Conservation (phyloP, 2,888 invertebrate species). For the Priocnemis perturbator region DNA sequence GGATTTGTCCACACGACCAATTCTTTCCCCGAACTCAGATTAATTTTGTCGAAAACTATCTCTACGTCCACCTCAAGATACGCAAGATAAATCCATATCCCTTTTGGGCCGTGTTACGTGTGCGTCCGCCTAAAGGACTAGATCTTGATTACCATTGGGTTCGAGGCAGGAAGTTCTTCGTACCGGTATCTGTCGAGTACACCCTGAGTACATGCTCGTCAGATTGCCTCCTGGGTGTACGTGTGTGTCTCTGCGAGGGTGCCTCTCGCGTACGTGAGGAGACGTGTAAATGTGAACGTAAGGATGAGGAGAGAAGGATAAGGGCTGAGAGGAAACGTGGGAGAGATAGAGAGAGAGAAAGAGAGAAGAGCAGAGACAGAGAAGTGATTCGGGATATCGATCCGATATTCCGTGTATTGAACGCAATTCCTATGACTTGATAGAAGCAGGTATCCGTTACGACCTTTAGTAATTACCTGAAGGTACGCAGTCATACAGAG, state of each 20-base stretch:
- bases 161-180: conserved; percentile 16
- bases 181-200: conserved; percentile 22
- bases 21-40: too few species aligned
- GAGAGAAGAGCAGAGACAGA: not conserved
- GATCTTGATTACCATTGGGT: not conserved
- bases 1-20: too few species aligned
- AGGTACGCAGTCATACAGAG: conserved; percentile 69
- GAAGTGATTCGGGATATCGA: conserved; percentile 36
- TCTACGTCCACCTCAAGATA: too few species aligned
- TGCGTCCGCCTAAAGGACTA: too few species aligned
- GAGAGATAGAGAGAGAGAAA: conserved; percentile 1
- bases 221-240: conserved; percentile 23
- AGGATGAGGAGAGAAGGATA: not conserved
- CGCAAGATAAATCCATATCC: too few species aligned
- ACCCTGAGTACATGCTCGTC: conserved; percentile 20
- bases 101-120: too few species aligned
- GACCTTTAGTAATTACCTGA: conserved; percentile 59
- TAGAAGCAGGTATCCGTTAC: not conserved
- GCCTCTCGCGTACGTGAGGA: not conserved
- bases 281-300: too few species aligned
- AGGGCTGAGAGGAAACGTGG: not conserved
- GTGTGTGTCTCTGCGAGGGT: not conserved
- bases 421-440: not conserved
- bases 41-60: too few species aligned
- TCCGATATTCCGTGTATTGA: conserved; percentile 8